Evolutionary conservation across 2,113 vertebrate genomes (phyloP).

Genomic region (Parus major): DNA sequence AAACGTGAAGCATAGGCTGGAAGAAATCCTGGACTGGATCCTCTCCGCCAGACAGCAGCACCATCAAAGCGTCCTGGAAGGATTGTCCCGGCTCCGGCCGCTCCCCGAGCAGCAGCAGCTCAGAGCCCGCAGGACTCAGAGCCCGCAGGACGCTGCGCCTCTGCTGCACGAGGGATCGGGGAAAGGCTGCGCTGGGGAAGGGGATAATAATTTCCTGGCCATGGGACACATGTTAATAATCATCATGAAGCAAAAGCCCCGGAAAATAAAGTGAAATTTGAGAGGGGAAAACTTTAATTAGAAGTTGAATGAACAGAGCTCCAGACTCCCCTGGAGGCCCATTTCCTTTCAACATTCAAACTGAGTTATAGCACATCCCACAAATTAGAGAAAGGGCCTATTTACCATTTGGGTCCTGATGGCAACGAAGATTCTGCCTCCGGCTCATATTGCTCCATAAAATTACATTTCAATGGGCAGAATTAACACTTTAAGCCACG

Average conservation of each 20-base stretch:
- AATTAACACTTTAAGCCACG: constrained; percentile 12
- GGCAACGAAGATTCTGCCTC: constrained; percentile 28
- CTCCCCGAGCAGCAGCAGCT: neutral
- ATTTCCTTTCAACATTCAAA: constrained; percentile 69
- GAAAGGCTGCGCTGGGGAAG: neutral
- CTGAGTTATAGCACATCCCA: constrained; percentile 67
- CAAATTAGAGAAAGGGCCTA: constrained; percentile 55
- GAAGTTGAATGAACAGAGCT: constrained; percentile 63
- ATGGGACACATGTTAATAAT: constrained; percentile 63
- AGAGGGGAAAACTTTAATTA: constrained; percentile 73
- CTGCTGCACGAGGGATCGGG: neutral
- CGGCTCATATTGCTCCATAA: constrained; percentile 42
- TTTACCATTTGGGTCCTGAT: constrained; percentile 52
- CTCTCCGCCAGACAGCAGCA: neutral
- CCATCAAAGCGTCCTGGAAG: neutral
- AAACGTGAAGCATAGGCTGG: constrained; percentile 59
- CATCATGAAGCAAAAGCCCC: constrained; percentile 58
- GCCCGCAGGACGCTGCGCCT: neutral
- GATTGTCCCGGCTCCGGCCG: neutral
- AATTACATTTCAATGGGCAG: constrained; percentile 32
- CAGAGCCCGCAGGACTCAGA: neutral
- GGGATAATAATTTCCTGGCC: constrained; percentile 40
- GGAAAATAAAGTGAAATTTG: constrained; percentile 68
- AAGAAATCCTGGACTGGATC: constrained; percentile 81
- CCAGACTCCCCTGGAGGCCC: constrained; percentile 62